These are phyloP conservation scores for Crossaster papposus DNA, from an alignment of 53 echinoderm and acorn worm species.

Conservation along the genomic window DNA sequence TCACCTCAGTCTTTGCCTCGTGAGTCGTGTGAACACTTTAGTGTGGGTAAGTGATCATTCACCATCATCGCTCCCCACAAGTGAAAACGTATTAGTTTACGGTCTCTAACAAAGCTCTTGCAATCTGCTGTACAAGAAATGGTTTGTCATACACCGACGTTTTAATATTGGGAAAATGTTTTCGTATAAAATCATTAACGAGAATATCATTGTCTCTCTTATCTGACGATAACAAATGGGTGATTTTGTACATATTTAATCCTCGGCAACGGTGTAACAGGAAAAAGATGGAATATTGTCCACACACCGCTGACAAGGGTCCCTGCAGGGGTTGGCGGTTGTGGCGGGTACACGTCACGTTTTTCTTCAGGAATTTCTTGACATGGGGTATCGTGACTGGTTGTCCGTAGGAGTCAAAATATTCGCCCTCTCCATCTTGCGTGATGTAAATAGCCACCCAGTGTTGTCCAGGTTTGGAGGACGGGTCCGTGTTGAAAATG, in stretches of 20 bases:
- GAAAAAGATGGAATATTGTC: constrained; percentile 70
- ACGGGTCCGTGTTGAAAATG: constrained; percentile 63
- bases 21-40: too few relatives aligned
- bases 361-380: constrained; percentile 10
- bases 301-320: constrained; percentile 66
- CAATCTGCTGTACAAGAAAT: neutral
- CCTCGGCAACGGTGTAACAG: constrained; percentile 64
- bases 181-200: constrained; percentile 42
- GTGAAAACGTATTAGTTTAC: neutral
- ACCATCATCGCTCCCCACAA: too few relatives aligned
- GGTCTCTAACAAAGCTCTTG: neutral
- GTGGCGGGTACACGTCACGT: neutral
- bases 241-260: constrained; percentile 6
- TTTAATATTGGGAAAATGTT: constrained; percentile 11
- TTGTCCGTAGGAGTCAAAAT: constrained; percentile 72
- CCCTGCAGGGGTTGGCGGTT: constrained; percentile 58
- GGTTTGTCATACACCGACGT: neutral
- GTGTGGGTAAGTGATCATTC: too few relatives aligned
- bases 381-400: constrained; percentile 23
- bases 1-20: too few relatives aligned
- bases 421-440: constrained; percentile 51
- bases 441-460: constrained; percentile 68
- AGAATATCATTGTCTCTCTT: constrained; percentile 5
- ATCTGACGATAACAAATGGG: neutral
- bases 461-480: constrained; percentile 64